Evolutionary conservation across 2,113 vertebrate genomes (phyloP), one percentile per base, ranked within the genome.

Genomic region (Anseranas semipalmata): DNA sequence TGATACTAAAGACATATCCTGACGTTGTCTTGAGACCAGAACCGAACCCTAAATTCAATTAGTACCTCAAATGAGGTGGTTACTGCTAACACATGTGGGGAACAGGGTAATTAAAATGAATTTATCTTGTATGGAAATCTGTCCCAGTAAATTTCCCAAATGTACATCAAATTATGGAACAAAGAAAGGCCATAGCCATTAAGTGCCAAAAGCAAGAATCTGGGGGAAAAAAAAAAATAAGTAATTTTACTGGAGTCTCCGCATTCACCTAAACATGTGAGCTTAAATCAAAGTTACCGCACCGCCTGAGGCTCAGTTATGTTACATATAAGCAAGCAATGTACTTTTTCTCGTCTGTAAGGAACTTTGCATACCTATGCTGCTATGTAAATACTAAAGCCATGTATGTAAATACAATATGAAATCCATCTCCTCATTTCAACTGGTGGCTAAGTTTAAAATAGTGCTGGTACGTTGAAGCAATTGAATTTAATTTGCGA

Each of bases 401-500:
- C 56, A 35, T 5, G 50, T 37, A 9, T 63, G 20, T 52, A 80
- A 68, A 62, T 28, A 52, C n/a, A 70, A 17, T 24, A 65, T 43
- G 53, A 96, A 88, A 80, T 72, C 16, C 25, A 66, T 53, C 86
- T 96, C 24, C 65, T 94, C 37, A 62, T 65, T 83, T 33, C 35
- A 62, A 87, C 63, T 39, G 12, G 33, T 80, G 56, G 63, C 45
- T 58, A 91, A 53, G 94, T 92, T 71, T 90, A 63, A 93, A 97
- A 79, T 9, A 53, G 50, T 62, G 78, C 43, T 89, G 87, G 35
- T 67, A 27, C 67, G 12, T 37, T 94, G 90, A 96, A 89, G 82
- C 45, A 87, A 87, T 96, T 89, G 92, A 89, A 83, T 48, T 83
- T 87, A 86, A 93, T 96, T 95, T 95, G 41, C 68, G 94, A 85